Evolutionary conservation across 2,797 vertebrate species (phyloP), one percentile per base, ranked within the genome.

Genomic region (Megaceryle alcyon): DNA sequence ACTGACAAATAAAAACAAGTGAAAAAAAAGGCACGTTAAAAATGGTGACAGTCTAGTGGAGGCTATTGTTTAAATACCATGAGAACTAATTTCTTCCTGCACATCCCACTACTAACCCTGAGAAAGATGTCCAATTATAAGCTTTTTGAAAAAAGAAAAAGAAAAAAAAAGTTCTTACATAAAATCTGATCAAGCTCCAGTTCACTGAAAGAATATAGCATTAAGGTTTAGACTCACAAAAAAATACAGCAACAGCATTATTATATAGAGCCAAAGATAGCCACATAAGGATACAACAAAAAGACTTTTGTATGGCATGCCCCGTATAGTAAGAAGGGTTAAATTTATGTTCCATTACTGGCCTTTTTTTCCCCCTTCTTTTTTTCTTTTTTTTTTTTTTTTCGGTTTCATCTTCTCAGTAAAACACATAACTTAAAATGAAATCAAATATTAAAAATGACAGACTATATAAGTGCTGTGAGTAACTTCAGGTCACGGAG

Each of bases 361-460:
- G 98, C 94, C 90, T 92, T 96, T 92, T 95, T 56, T 22, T 3
- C 0, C 3, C 65, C 89, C 60, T 8, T 1, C 4, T 2, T 0
- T 94, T 53, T 21, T 3, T 9, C 2, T 4, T 2, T 0, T 5
- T 87, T 87, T 91, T 97, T 97, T 97, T 97, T 97, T 97, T 98
- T 98, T 98, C 17, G 94, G 99, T 99, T 99, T 99, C 99, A 99
- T 99, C 99, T 99, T 98, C 98, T 98, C 98, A 98, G 99, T 99
- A 99, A 99, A 99, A 99, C 99, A 99, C 99, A 99, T 99, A 99
- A 99, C 99, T 99, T 99, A 98, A 98, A 99, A 99, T 99, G 99
- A 99, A 99, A 99, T 99, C 99, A 99, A 99, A 99, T 99, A 99
- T 99, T 99, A 99, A 99, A 99, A 99, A 99, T 99, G 99, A 99